phyloP scores from a whole-genome alignment of 2,888 invertebrate genomes.

The Scotopteryx bipunctaria region DNA sequence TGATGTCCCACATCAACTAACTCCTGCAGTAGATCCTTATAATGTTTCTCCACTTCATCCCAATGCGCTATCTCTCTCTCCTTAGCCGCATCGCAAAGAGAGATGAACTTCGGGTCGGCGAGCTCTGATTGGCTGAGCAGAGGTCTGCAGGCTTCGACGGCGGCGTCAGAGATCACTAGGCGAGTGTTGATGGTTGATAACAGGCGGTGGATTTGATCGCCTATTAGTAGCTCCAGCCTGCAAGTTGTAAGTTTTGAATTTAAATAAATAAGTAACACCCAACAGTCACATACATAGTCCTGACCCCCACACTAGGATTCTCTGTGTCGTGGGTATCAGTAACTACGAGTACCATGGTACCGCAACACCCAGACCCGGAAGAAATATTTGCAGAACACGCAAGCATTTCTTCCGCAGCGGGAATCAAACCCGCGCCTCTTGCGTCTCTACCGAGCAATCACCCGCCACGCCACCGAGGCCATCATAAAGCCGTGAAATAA shows the following conservation, averaged over 20 bases:
- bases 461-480: no score
- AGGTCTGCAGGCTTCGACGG: conserved; percentile 73
- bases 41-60: conserved; percentile 73
- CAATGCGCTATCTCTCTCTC: conserved; percentile 65
- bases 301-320: no score
- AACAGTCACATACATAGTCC: no score
- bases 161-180: conserved; percentile 77
- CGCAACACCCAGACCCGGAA: no score
- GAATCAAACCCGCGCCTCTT: no score
- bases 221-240: conserved; percentile 82
- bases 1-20: conserved; percentile 76
- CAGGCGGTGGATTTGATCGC: conserved; percentile 81
- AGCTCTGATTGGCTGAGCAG: conserved; percentile 70
- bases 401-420: no score
- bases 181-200: conserved; percentile 86
- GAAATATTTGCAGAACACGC: no score
- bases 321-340: no score
- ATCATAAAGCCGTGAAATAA: no score
- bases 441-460: no score
- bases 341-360: no score
- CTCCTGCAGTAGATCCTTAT: conserved; percentile 81
- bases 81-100: conserved; percentile 53
- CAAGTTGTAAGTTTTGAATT: neutral
- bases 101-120: conserved; percentile 48
- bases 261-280: no score